phyloP scores from a whole-genome alignment of 2,888 invertebrate genomes.

The Automeris io region DNA sequence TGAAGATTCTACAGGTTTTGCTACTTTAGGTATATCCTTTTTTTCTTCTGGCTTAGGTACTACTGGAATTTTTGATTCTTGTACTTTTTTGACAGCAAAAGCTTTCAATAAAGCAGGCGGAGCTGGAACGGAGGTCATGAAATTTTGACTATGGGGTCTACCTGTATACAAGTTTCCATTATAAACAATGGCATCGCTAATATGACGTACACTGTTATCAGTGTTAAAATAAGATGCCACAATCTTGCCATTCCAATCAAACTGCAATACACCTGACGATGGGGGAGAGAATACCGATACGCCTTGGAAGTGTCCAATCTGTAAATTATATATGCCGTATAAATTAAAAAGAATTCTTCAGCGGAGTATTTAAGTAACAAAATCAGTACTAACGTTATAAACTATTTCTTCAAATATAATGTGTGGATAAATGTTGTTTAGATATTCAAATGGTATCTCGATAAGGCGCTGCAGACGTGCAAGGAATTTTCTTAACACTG shows the following conservation, averaged over 20 bases:
- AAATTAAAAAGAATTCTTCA: background rate
- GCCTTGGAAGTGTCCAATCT: constrained; percentile 82
- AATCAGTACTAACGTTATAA: constrained; percentile 76
- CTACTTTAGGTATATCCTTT: constrained; percentile 6
- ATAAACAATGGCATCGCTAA: constrained; percentile 82
- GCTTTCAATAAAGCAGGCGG: constrained; percentile 66
- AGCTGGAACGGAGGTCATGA: constrained; percentile 79
- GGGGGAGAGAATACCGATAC: constrained; percentile 46
- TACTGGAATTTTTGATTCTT: constrained; percentile 17
- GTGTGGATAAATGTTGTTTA: constrained; percentile 81
- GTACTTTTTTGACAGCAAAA: constrained; percentile 20
- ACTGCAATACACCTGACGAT: constrained; percentile 77
- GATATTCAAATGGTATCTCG: constrained; percentile 79
- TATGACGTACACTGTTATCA: constrained; percentile 67
- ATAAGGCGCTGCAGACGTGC: constrained; percentile 76
- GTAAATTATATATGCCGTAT: constrained; percentile 13
- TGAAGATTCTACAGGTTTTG: constrained; percentile 8
- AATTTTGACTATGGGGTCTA: constrained; percentile 79
- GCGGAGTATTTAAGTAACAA: too few species aligned
- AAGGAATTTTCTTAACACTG: constrained; percentile 80
- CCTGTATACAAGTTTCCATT: constrained; percentile 82
- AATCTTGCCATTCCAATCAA: constrained; percentile 85
- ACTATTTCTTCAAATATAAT: constrained; percentile 77
- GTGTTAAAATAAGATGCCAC: constrained; percentile 81
- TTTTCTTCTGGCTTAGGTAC: constrained; percentile 13